A percentile compares a stretch with the other conserved stretches of the same genome.
Evolutionary conservation across 2,888 invertebrate genomes (phyloP).

Genomic region (Exephanes ischioxanthus): DNA sequence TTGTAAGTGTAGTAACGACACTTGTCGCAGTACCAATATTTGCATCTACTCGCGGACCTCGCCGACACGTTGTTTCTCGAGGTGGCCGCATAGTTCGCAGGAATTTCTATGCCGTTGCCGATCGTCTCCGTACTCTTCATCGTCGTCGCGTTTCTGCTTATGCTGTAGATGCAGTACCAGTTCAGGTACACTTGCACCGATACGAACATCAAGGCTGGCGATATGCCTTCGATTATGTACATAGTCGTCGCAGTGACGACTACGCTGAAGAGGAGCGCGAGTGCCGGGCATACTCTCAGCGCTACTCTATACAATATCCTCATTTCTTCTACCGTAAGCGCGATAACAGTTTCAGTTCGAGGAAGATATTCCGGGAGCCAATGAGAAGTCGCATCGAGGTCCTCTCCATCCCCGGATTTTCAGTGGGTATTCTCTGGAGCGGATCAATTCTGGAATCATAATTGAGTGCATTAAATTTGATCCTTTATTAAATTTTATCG

Average conservation of each 20-base stretch:
- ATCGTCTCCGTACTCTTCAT: constrained; percentile 62
- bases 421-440: neutral
- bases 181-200: constrained; percentile 79
- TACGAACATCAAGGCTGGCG: constrained; percentile 75
- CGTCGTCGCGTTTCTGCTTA: constrained; percentile 72
- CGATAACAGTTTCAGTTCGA: neutral
- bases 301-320: constrained; percentile 55
- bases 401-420: neutral
- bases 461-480: neutral
- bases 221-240: constrained; percentile 75
- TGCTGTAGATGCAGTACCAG: constrained; percentile 78
- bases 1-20: constrained; percentile 76
- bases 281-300: constrained; percentile 72
- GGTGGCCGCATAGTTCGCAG: constrained; percentile 21
- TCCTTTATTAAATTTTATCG: neutral
- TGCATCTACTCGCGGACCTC: constrained; percentile 52
- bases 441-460: neutral
- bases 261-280: constrained; percentile 76
- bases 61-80: constrained; percentile 7
- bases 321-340: constrained; percentile 15
- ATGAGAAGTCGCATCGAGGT: neutral
- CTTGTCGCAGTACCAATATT: constrained; percentile 79
- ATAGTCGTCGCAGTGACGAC: constrained; percentile 73
- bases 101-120: constrained; percentile 56
- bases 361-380: neutral